Evolutionary conservation across 2,113 vertebrate genomes (phyloP), one percentile per base, ranked within the genome.

Genomic region (Lucifuga dentata): DNA sequence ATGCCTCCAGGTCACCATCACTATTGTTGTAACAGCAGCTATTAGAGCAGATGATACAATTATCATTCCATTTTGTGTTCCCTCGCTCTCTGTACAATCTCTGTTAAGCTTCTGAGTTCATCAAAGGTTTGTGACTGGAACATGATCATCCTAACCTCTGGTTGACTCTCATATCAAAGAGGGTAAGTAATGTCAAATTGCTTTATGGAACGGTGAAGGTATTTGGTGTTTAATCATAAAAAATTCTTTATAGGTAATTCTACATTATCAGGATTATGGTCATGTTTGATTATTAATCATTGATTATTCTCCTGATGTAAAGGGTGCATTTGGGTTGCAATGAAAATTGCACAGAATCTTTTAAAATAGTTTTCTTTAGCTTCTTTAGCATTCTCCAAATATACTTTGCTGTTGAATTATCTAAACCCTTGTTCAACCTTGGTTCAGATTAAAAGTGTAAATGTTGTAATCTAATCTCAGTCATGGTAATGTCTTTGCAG

Each of bases 1-100:
- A n/a, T n/a, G n/a, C n/a, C n/a, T 84, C 71, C 65, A 68, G 83
- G 88, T 89, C 88, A 85, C 51, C 38, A 39, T 50, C 44, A 4
- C 84, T 68, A 78, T 91, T 89, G 88, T 89, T 73, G 68, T 82
- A 81, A 89, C 75, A 41, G 74, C 82, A 63, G 77, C 88, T 76
- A 88, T 90, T 84, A 86, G 73, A 79, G 68, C 82, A 78, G 80
- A 89, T 80, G 85, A 91, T 84, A 73, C 74, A 86, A 88, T 90
- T 84, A 89, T 89, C 64, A 39, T 78, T 85, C 78, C 56, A 79
- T 85, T 84, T 83, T 61, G 56, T 74, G 60, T 63, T 43, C 35
- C 26, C 12, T 15, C 63, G 41, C 61, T 76, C 29, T 52, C 16
- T 55, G 11, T 11, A 56, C 68, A 56, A 56, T 82, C 84, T 53